Conservation (phyloP, 2,113 vertebrate species). For the Heloderma charlesbogerti region DNA sequence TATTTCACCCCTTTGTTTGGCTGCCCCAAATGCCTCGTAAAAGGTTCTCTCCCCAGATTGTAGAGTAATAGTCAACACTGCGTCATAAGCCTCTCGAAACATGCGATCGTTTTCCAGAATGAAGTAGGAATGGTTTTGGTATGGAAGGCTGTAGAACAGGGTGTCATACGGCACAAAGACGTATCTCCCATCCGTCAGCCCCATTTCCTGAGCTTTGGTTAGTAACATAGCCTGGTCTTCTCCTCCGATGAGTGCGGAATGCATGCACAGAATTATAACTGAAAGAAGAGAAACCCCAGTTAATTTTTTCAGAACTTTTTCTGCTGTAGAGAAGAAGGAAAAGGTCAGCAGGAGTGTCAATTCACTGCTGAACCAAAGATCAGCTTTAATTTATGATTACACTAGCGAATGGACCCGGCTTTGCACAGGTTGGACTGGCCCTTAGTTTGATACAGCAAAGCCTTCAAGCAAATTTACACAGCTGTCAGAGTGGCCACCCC, state of each 20-base stretch:
- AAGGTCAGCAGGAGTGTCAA: background rate
- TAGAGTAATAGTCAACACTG: slow-evolving; percentile 90
- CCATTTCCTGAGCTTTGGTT: slow-evolving; percentile 86
- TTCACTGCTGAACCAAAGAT: background rate
- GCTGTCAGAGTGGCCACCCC: too few relatives aligned
- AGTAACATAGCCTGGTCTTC: slow-evolving; percentile 85
- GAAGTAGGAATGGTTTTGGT: slow-evolving; percentile 81
- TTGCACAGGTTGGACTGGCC: too few relatives aligned
- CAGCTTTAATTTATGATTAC: background rate
- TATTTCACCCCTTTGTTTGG: slow-evolving; percentile 80
- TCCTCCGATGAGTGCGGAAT: slow-evolving; percentile 87
- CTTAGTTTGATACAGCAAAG: too few relatives aligned
- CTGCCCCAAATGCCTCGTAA: slow-evolving; percentile 81
- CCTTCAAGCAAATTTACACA: too few relatives aligned
- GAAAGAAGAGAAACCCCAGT: slow-evolving; percentile 53
- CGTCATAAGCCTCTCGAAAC: slow-evolving; percentile 87
- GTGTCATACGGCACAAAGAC: slow-evolving; percentile 90
- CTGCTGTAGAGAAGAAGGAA: background rate
- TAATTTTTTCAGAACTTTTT: background rate
- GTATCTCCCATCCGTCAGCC: slow-evolving; percentile 87
- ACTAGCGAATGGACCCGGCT: too few relatives aligned
- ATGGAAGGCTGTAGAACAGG: slow-evolving; percentile 90
- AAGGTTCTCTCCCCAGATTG: slow-evolving; percentile 87
- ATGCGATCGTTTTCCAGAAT: slow-evolving; percentile 80
- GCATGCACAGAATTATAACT: slow-evolving; percentile 96